Percentiles rank a stretch among this genome's conserved stretches.
phyloP scores from a whole-genome alignment of 2,888 invertebrate species.

The Drosophila bunnanda region DNA sequence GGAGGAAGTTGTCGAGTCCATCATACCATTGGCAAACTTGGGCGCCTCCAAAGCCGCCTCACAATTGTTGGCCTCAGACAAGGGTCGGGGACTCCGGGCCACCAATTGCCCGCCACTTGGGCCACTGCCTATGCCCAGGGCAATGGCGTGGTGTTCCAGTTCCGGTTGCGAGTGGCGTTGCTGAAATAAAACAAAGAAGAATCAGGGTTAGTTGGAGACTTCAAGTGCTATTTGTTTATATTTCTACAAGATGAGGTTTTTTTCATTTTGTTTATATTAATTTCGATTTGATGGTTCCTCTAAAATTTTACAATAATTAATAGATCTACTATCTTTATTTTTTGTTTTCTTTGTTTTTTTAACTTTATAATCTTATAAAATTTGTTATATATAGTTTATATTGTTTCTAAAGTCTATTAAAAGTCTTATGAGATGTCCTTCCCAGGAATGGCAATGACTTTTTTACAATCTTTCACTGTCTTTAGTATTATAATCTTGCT shows the following conservation, averaged over 20 bases:
- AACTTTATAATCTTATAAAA: too few species aligned
- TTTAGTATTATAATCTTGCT: too few species aligned
- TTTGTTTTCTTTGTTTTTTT: background rate
- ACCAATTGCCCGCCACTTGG: conserved; percentile 38
- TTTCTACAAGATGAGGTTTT: background rate
- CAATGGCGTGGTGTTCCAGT: conserved; percentile 82
- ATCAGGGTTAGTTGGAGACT: background rate
- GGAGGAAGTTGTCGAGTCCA: conserved; percentile 18
- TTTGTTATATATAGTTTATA: too few species aligned
- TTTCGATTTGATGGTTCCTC: background rate
- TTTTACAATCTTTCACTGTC: too few species aligned
- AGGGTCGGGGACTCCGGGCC: conserved; percentile 80
- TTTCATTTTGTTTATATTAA: background rate
- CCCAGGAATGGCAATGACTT: too few species aligned
- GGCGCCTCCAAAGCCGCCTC: conserved; percentile 75
- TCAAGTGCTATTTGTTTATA: background rate
- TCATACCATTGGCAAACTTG: conserved; percentile 55
- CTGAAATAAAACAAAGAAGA: conserved; percentile 69
- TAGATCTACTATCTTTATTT: background rate
- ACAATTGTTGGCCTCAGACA: conserved; percentile 84
- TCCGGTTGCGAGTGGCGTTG: conserved; percentile 87
- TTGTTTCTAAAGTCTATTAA: too few species aligned
- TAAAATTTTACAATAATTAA: background rate
- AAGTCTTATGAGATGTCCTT: too few species aligned
- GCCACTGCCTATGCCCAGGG: conserved; percentile 35